phyloP scores from a whole-genome alignment of 2,888 invertebrate genomes.

The Drosophila diplacantha region DNA sequence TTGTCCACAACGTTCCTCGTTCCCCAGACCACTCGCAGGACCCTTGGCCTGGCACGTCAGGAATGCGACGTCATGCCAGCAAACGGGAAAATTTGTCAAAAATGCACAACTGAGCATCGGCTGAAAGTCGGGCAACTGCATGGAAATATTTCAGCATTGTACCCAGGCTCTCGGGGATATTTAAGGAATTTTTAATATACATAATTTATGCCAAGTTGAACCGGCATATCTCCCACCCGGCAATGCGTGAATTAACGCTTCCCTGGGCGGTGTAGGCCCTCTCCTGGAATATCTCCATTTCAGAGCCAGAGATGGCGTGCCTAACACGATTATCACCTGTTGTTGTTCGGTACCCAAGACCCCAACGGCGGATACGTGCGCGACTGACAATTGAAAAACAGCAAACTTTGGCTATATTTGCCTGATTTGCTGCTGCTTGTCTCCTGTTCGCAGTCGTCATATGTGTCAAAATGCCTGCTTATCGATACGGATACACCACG shows the following conservation, averaged over 20 bases:
- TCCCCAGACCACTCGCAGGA: background rate
- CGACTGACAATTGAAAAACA: constrained; percentile 29
- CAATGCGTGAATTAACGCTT: constrained; percentile 23
- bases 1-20: constrained; percentile 11
- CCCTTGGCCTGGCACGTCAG: constrained; percentile 36
- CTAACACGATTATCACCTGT: constrained; percentile 10
- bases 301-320: background rate
- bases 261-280: background rate
- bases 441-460: constrained; percentile 39
- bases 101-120: constrained; percentile 49
- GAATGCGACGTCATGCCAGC: constrained; percentile 63
- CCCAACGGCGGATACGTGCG: constrained; percentile 12
- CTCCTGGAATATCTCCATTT: constrained; percentile 1
- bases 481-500: constrained; percentile 47
- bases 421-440: constrained; percentile 24
- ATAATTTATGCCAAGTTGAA: constrained; percentile 58
- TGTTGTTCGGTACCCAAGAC: background rate
- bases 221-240: constrained; percentile 1
- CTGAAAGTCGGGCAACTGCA: constrained; percentile 57
- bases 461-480: constrained; percentile 68
- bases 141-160: constrained; percentile 63
- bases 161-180: constrained; percentile 45
- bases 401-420: constrained; percentile 26
- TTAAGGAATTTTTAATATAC: constrained; percentile 72
- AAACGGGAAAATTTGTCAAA: constrained; percentile 67